Evolutionary conservation across 1,140 invertebrate genomes (phyloP), one percentile per base, ranked within the genome.

Genomic region (Caenorhabditis inopinata): DNA sequence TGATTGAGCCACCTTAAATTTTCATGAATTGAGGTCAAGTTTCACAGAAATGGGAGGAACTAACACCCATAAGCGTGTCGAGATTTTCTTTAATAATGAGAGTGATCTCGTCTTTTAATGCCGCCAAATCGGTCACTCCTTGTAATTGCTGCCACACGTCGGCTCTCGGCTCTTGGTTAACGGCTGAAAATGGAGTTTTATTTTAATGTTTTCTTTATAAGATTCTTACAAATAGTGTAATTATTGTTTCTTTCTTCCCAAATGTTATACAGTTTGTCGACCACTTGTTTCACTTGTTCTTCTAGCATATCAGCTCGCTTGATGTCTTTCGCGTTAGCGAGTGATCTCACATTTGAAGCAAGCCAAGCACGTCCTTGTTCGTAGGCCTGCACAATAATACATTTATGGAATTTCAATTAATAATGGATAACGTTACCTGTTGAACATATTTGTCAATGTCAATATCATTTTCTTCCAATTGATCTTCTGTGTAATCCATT

Each of bases 251-350:
- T 92, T 88, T 87, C 85, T 45, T 95, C 93, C 94, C 94, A 96
- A 62, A 94, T 93, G 87, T 95, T 94, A 89, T 97, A 97, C 1
- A 96, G 91, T 83, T 94, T 91, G 87, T 98, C 96, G 93, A 94
- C 95, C 11, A 90, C 90, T 89, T 96, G 94, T 32, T 97, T 90
- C 1, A 96, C 93, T 90, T 97, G 95, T 83, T 93, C 92, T 88
- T 98, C 96, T 21, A 97, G 90, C 82, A 93, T 92, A 48, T 92
- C 93, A 21, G 94, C 93, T 88, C 96, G 94, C 29, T 92, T 91
- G 2, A 92, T 91, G 88, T 95, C 93, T 12, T 93, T 92, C 85
- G 94, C 93, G 88, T 93, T 93, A 18, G 95, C 91, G 48, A 95
- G 91, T 86, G 93, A 91, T 86, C 92, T 92, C 29, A 94, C 92